These are phyloP conservation scores for Corynorhinus townsendii DNA, from an alignment of 2,113 vertebrate species.

Conservation along the genomic window DNA sequence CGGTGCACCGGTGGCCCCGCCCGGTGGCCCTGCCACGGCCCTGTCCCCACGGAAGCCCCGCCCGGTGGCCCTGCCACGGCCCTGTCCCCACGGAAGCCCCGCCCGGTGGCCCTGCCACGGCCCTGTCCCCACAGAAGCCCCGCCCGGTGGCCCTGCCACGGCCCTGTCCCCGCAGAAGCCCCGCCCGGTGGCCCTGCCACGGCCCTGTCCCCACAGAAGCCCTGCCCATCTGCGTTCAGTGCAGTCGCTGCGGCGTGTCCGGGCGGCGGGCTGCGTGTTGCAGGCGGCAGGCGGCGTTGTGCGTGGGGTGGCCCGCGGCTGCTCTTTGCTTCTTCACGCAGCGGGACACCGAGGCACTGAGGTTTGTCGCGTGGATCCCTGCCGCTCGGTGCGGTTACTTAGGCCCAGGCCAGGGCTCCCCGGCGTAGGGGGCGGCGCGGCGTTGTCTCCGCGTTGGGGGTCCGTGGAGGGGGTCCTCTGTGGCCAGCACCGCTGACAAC, in stretches of 20 bases:
- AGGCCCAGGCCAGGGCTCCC: fast-evolving
- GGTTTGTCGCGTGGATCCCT: fast-evolving
- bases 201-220: fast-evolving
- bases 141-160: too few relatives aligned
- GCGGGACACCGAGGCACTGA: fast-evolving
- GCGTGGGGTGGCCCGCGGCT: neutral
- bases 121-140: fast-evolving
- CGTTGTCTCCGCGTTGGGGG: fast-evolving
- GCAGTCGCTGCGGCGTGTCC: fast-evolving
- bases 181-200: fast-evolving
- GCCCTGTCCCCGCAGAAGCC: too few relatives aligned
- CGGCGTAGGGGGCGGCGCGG: fast-evolving
- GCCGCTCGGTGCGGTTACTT: fast-evolving
- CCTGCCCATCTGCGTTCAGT: fast-evolving
- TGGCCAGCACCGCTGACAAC: fast-evolving
- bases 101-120: too few relatives aligned
- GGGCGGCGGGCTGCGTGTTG: too few relatives aligned
- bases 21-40: too few relatives aligned
- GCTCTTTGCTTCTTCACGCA: fast-evolving
- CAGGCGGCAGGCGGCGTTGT: too few relatives aligned
- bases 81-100: fast-evolving
- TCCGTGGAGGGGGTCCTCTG: fast-evolving
- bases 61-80: too few relatives aligned
- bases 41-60: fast-evolving
- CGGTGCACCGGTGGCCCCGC: neutral